Base-by-base conservation (phyloP, 2,888 invertebrate species). In the Agrotis ipsilon region DNA sequence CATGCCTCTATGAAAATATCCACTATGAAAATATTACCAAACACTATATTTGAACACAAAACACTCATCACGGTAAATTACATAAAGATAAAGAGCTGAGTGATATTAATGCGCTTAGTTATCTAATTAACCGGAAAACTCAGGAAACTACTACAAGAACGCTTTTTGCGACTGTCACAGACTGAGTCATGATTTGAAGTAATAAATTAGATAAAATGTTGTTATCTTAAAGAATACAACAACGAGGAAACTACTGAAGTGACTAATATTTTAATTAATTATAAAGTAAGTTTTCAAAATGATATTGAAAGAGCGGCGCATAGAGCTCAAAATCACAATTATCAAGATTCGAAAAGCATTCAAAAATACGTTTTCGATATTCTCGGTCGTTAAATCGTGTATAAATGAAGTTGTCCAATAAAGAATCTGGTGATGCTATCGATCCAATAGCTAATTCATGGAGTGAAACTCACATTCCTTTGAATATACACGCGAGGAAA, bases 401-500 rank as follows among this genome's bases (percentile, higher is more conserved):
- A 57, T 64, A 75, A 58, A 65, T 65, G 19, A 70, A 67, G 65
- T 61, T 55, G 58, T 64, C 66, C 45, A 49, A 61, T 70, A 74
- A 76, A 69, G 49, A 70, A 71, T 66, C 66, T 48, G n/a, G 45
- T 52, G 72, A 72, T 67, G 65, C 46, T 60, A 68, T 80, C 83
- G 52, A 72, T 65, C 52, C 67, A 67, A 67, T 68, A 80, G 76
- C 58, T 72, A 73, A 83, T 75, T 67, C 68, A 80, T 68, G 54
- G 61, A 82, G 77, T 61, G 83, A 83, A 83, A 83, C 75, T 69
- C 63, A 32, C 72, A 83, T 78, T 75, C 72, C 69, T 75, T 64
- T 51, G 46, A 62, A 68, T 32, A 62, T 27, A 75, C 80, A 77
- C 80, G 72, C 76, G 63, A 83, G 63, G 63, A 49, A 79, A 55